Base-by-base conservation (phyloP, 2,113 vertebrate species). In the Labrus mixtus region DNA sequence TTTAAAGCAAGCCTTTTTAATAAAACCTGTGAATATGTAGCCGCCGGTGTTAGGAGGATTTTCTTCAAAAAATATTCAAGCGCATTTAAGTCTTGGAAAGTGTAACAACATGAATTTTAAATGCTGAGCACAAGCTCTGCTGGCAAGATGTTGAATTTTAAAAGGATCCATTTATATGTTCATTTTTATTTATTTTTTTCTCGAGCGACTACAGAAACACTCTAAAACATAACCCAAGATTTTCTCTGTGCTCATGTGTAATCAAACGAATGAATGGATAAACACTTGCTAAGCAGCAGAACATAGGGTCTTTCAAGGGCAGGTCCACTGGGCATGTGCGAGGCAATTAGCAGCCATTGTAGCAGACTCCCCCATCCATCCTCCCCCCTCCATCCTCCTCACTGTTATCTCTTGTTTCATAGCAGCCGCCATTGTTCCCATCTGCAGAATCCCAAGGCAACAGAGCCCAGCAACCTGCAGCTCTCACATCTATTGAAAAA, bases 401-500 rank as follows among this genome's bases (percentile, higher is more conserved):
- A 10, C 43, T 71, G 33, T 78, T 77, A 81, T 78, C 67, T 76
- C 57, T 11, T 56, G 78, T 77, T 73, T 76, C 57, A 61, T 65
- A 37, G 54, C 64, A 66, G 48, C 63, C n/a, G 23, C 36, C n/a
- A 62, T 82, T 66, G 62, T 78, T 69, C 29, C 71, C 8, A 1
- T 61, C 29, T 81, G 19, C 41, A 61, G 65, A 58, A 57, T 77
- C 78, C 60, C 63, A 59, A 7, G 50, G 43, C 33, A 25, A n/a
- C 64, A 7, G 22, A 76, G 76, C 43, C 48, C 15, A 60, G 45
- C 41, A 37, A 72, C 67, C 75, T 76, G 39, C 73, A 64, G 43
- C 45, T 8, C 46, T 75, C 33, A 17, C 51, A 58, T 73, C 25
- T 54, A 61, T 73, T 51, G 10, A 67, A 60, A 56, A 76, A 82